Base-by-base conservation (phyloP, 1,140 invertebrate species). In the Drosophila novamexicana region DNA sequence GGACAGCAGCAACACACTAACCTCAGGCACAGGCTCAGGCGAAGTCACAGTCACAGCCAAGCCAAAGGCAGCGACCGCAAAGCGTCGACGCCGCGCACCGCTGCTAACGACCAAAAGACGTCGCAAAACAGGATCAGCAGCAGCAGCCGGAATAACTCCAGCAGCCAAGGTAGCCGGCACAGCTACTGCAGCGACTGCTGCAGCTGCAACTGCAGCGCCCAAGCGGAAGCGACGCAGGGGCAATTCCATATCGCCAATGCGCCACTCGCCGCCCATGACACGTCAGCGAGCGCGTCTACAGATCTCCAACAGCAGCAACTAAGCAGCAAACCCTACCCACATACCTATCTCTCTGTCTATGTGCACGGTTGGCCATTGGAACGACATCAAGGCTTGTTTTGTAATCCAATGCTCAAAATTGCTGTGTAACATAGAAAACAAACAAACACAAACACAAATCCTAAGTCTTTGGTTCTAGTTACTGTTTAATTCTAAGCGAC, bases 201-300 rank as follows among this genome's bases (percentile, higher is more conserved):
- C 18, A 8, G 37, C 37, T 6, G 0, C 42, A 32, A 1, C 36
- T n/a, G 36, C 50, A 52, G 53, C 66, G 12, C 5, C 53, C 8
- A 84, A 80, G 18, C 77, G 77, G 10, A 80, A 67, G 45, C 39
- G 57, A 58, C 74, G 45, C 49, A 40, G 67, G 58, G 63, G 45
- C 65, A 71, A 57, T 42, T 42, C 47, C 74, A 72, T 56, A 32
- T 68, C 80, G 40, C 42, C 79, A 37, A 58, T 65, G 40, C 84
- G 66, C 44, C 59, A 56, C 16, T 88, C 84, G 40, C 84, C 84
- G 50, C 84, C 84, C 37, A 89, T 89, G 84, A 89, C 84, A 29
- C 84, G 84, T 14, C 84, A 84, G 29, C 77, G 84, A 10, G 81
- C 81, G 39, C 84, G 84, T 79, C 70, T 75, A 71, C 80, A 89